A percentile compares a stretch with the other conserved stretches of the same genome.
These are phyloP conservation scores for Spilogale gracilis DNA, from an alignment of 2,113 vertebrate genomes.

Conservation along the genomic window DNA sequence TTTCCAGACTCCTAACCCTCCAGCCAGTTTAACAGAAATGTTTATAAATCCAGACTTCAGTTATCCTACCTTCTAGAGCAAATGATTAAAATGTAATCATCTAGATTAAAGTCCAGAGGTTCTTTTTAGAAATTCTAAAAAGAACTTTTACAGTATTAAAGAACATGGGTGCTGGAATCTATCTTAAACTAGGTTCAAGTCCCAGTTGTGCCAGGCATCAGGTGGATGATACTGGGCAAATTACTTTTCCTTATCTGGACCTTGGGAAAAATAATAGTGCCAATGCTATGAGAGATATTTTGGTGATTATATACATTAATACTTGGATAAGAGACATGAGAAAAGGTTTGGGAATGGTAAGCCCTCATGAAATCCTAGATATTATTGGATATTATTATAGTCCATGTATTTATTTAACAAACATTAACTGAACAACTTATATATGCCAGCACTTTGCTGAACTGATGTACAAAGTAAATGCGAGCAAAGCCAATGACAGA, in stretches of 20 bases:
- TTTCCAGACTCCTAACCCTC: background rate
- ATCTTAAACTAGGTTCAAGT: background rate
- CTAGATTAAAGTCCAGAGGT: background rate
- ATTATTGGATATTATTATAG: background rate
- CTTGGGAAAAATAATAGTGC: background rate
- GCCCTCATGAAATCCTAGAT: background rate
- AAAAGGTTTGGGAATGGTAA: background rate
- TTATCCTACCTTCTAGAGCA: background rate
- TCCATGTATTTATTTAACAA: background rate
- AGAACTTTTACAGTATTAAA: background rate
- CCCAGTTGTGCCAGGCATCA: background rate
- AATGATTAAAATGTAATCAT: background rate
- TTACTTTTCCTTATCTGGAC: background rate
- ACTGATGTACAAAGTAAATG: background rate
- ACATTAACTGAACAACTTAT: background rate
- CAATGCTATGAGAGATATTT: background rate
- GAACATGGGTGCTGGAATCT: background rate
- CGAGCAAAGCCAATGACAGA: background rate
- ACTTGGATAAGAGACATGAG: background rate
- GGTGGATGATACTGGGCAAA: background rate
- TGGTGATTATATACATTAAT: background rate
- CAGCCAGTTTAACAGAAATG: background rate
- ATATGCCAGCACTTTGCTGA: background rate
- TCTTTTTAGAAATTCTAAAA: background rate
- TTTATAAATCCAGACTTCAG: background rate